Base-by-base conservation (phyloP, 2,888 invertebrate genomes). In the Ectemnius lituratus region DNA sequence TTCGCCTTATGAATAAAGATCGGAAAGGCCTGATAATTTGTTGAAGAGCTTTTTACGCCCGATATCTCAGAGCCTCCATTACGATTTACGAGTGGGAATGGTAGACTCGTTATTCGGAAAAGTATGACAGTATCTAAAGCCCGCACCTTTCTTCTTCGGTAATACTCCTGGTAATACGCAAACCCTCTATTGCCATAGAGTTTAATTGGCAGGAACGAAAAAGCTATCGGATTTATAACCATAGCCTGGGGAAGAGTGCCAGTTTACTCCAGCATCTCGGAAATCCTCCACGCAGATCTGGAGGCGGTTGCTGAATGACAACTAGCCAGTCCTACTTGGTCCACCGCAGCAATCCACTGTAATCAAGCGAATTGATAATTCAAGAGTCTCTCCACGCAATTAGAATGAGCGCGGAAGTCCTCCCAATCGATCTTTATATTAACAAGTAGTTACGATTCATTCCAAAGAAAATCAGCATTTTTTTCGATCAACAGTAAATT, bases 1-100 rank as follows among this genome's bases (percentile, higher is more conserved):
- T 76, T 72, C 77, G 37, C 37, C 67, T 67, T 77, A 72, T 77
- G 76, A 77, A 77, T 77, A 77, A 77, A 72, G 76, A 77, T 76
- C 62, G 8, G 61, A 62, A 49, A 63, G 68, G 57, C 68, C 62
- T 65, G 13, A 20, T 63, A 62, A 65, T 72, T 76, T 67, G 56
- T 14, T n/a, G 62, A 56, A 59, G 56, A 49, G 27, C 58, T 52
- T 61, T 67, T 47, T 49, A 28, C 23, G 49, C 23, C 14, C 14
- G 37, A 68, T 62, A 49, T 65, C 74, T 49, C 60, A 13, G 37
- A 18, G 56, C 62, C 47, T 63, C 69, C 47, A 56, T 57, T 28
- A 56, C 45, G 2, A 56, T 37, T 45, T 52, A 46, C 6, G 52
- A 16, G 16, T 52, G 45, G 3, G 28, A 27, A 20, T 20, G 46